Evolutionary conservation across 2,113 vertebrate genomes (phyloP), one percentile per base, ranked within the genome.

Genomic region (Panthera leo): DNA sequence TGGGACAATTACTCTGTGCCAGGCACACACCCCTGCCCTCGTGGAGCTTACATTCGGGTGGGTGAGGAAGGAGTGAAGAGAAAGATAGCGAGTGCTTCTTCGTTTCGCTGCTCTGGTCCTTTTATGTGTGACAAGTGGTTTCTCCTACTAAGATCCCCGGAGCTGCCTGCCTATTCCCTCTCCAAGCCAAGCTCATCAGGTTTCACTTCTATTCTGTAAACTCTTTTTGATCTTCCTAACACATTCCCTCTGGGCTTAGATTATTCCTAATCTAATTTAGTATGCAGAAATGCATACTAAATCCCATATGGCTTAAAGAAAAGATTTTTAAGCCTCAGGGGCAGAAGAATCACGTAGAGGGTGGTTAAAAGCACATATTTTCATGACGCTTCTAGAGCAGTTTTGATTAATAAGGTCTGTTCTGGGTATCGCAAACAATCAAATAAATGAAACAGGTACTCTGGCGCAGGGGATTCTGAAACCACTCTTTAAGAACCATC

Each of bases 31-130:
- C 51, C 34, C 58, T 19, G 12, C 12, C 14, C 36, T 55, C 15
- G 10, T 4, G 3, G 19, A 36, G 39, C 51, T 61, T 13, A 21
- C 0, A 3, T 16, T 45, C 42, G 58, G 63, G 5, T 2, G 42
- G n/a, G 1, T n/a, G 48, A 85, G 45, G 9, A 5, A 1, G 23
- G 45, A 8, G n/a, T 9, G 1, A 16, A 3, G 1, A 14, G 45
- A 68, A 16, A 2, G 19, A 65, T 13, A 7, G 34, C 25, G 65
- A 18, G 0, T 6, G 14, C 61, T 3, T 19, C 55, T 80, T 80
- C 5, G 13, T 65, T n/a, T 36, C 13, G 0, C 53, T 84, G 34
- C 31, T 42, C 5, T 27, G 8, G 53, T 91, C 36, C 9, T 73
- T 71, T 42, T 68, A 61, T 68, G 31, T 68, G 55, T 76, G 39